Evolutionary conservation across 2,113 vertebrate species (phyloP).

Genomic region (Ceyx margarethae): DNA sequence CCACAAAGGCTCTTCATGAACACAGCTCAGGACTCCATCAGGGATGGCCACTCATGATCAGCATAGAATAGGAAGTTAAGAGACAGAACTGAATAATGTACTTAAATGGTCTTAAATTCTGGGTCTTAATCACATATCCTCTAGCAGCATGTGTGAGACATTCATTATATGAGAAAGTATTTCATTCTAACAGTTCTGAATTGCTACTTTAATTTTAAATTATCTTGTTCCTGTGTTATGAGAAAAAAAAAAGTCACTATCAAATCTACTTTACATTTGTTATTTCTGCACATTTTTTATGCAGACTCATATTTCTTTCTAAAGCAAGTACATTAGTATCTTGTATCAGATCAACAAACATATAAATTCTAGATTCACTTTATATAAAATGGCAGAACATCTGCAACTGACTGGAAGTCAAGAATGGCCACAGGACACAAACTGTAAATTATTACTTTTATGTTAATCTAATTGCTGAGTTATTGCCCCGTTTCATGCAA

Average conservation of each 20-base stretch:
- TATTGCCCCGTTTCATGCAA: not conserved
- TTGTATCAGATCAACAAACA: not conserved
- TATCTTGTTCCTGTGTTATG: not conserved
- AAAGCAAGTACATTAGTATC: not conserved
- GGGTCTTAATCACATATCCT: not conserved
- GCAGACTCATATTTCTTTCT: not conserved
- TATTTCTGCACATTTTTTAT: not conserved
- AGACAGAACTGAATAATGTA: not conserved
- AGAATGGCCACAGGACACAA: not conserved
- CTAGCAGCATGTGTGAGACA: not conserved
- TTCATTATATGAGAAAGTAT: not conserved
- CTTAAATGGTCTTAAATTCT: not conserved
- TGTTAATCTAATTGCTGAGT: not conserved
- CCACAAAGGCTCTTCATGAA: not conserved
- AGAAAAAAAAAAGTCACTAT: not conserved
- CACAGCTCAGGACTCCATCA: not conserved
- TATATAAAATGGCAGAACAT: not conserved
- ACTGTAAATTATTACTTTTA: not conserved
- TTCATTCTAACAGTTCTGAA: not conserved
- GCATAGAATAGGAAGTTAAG: not conserved
- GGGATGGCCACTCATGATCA: not conserved
- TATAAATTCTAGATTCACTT: not conserved
- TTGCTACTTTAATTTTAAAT: slow-evolving; percentile 4
- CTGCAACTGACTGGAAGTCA: not conserved
- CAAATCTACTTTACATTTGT: not conserved